Evolutionary conservation across 2,113 vertebrate genomes (phyloP).

Genomic region (Colistium nudipinnis): DNA sequence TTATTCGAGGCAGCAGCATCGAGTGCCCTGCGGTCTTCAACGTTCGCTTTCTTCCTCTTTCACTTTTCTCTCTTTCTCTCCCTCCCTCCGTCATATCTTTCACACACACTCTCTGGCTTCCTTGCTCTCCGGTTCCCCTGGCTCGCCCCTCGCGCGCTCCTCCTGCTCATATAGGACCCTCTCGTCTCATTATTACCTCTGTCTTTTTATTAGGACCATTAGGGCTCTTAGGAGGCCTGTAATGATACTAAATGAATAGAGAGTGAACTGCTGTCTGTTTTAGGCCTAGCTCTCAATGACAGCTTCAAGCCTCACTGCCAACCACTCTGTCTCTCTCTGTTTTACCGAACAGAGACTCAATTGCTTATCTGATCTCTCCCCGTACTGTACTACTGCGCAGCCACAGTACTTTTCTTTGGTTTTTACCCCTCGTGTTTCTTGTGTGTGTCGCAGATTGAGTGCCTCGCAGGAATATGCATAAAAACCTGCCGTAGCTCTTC

Average conservation of each 20-base stretch:
- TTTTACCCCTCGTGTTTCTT: slow-evolving; percentile 1
- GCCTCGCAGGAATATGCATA: slow-evolving; percentile 2
- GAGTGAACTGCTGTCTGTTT: slow-evolving; percentile 93
- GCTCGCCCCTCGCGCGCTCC: slow-evolving; percentile 53
- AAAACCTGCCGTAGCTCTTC: background rate
- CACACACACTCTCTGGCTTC: slow-evolving; percentile 43
- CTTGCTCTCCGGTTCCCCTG: slow-evolving; percentile 58
- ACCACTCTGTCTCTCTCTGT: slow-evolving; percentile 67
- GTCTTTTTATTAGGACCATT: slow-evolving; percentile 93
- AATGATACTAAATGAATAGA: slow-evolving; percentile 95
- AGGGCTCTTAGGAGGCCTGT: slow-evolving; percentile 93
- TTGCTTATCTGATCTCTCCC: slow-evolving; percentile 58
- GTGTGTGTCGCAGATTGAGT: background rate
- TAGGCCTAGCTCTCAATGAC: slow-evolving; percentile 83
- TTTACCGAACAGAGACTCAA: slow-evolving; percentile 61
- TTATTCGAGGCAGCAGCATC: slow-evolving; percentile 13
- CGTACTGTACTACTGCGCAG: slow-evolving; percentile 40
- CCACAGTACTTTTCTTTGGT: slow-evolving; percentile 5
- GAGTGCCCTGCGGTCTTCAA: slow-evolving; percentile 28
- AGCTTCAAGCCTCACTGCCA: slow-evolving; percentile 74
- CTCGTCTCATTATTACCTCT: slow-evolving; percentile 94
- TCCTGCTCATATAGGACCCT: slow-evolving; percentile 79
- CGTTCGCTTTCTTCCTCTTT: slow-evolving; percentile 18
- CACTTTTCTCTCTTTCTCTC: background rate
- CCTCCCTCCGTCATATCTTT: slow-evolving; percentile 19